These are phyloP conservation scores for Drosophila yakuba DNA, from an alignment of 1,140 invertebrate species.

Conservation along the genomic window DNA sequence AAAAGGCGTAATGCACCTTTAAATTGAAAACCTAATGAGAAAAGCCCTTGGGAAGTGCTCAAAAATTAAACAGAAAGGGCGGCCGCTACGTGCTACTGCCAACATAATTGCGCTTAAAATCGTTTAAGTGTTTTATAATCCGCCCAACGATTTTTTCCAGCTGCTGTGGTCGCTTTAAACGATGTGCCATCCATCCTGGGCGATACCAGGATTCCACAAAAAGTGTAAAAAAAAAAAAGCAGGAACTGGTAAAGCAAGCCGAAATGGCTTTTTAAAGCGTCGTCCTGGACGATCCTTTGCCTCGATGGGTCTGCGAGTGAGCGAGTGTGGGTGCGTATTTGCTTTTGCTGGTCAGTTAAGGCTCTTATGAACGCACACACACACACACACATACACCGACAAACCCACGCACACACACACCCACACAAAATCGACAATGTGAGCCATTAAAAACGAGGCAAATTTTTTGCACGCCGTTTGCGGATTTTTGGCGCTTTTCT, in stretches of 20 bases:
- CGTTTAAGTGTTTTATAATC: conserved; percentile 83
- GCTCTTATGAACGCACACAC: conserved; percentile 40
- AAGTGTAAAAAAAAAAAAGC: conserved; percentile 18
- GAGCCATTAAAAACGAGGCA: conserved; percentile 68
- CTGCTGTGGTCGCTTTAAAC: conserved; percentile 67
- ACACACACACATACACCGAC: conserved; percentile 13
- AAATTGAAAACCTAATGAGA: conserved; percentile 76
- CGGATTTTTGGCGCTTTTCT: conserved; percentile 49
- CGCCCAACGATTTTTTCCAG: conserved; percentile 40
- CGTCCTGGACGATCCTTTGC: conserved; percentile 41
- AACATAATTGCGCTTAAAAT: conserved; percentile 83
- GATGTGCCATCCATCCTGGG: conserved; percentile 36
- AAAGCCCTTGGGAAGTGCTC: conserved; percentile 33
- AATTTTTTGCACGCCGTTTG: conserved; percentile 64
- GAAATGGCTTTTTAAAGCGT: conserved; percentile 80
- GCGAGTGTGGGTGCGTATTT: conserved; percentile 13
- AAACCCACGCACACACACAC: conserved; percentile 8
- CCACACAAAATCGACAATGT: conserved; percentile 25
- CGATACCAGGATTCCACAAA: conserved; percentile 12
- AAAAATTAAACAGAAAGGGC: conserved; percentile 61
- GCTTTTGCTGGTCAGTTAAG: conserved; percentile 65
- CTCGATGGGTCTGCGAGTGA: conserved; percentile 6
- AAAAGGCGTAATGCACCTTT: conserved; percentile 27
- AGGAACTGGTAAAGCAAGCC: conserved; percentile 30
- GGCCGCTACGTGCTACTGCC: conserved; percentile 65